phyloP scores from a whole-genome alignment of 1,140 invertebrate species.

The Neodiprion lecontei region DNA sequence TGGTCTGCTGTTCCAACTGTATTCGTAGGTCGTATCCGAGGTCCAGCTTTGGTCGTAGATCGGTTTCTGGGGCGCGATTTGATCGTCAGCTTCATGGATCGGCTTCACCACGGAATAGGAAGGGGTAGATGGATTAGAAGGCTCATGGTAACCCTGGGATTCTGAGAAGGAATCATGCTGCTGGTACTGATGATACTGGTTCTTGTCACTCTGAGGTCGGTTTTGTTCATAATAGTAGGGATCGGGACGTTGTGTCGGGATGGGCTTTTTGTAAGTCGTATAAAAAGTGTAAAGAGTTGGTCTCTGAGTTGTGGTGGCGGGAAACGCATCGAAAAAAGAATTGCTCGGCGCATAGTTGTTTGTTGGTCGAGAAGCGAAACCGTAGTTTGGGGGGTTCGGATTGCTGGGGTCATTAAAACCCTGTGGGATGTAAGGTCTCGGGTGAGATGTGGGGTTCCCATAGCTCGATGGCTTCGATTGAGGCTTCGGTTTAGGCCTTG shows the following conservation, averaged over 20 bases:
- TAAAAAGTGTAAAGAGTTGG: conserved; percentile 32
- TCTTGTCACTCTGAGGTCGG: neutral
- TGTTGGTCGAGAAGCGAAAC: conserved; percentile 32
- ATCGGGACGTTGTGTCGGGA: neutral
- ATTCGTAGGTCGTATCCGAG: neutral
- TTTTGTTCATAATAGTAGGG: neutral
- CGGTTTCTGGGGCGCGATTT: conserved; percentile 4
- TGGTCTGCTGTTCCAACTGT: neutral
- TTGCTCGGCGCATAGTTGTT: conserved; percentile 36
- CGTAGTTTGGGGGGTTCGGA: conserved; percentile 49
- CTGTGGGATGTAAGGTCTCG: conserved; percentile 41
- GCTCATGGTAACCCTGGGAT: conserved; percentile 11
- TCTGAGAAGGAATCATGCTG: conserved; percentile 13
- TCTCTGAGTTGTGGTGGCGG: conserved; percentile 21
- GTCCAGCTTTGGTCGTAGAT: conserved; percentile 33
- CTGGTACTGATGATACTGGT: conserved; percentile 10
- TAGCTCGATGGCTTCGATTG: neutral
- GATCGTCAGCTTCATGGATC: no score
- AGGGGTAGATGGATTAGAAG: neutral
- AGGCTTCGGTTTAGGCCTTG: conserved; percentile 27
- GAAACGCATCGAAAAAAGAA: conserved; percentile 36
- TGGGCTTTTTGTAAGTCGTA: neutral
- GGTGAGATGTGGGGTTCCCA: conserved; percentile 8
- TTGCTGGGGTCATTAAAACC: conserved; percentile 48
- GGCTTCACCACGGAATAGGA: no score